Evolutionary conservation across 2,113 vertebrate species (phyloP).

Genomic region (Pangasianodon gigas): DNA sequence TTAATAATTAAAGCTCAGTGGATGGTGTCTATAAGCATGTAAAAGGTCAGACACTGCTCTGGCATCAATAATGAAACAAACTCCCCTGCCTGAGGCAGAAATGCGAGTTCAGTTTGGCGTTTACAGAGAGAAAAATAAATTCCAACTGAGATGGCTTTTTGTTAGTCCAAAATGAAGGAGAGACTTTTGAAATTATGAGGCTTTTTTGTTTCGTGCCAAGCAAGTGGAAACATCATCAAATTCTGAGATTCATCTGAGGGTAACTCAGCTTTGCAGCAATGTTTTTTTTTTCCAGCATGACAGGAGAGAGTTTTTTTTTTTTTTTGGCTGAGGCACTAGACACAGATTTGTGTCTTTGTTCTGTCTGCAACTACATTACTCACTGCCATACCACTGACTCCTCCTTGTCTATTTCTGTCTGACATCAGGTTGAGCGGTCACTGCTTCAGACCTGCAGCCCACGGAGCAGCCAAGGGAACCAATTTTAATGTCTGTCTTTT

Average conservation of each 20-base stretch:
- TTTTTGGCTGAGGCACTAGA: constrained; percentile 6
- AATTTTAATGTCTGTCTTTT: constrained; percentile 29
- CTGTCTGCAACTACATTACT: constrained; percentile 25
- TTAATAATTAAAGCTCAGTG: constrained; percentile 52
- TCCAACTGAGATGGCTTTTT: constrained; percentile 41
- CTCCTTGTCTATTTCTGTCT: constrained; percentile 40
- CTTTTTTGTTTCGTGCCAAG: neutral
- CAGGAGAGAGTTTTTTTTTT: neutral
- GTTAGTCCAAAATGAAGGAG: constrained; percentile 22
- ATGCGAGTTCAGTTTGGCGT: constrained; percentile 44
- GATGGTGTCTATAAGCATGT: constrained; percentile 47
- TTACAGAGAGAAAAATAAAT: constrained; percentile 57
- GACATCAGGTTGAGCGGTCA: constrained; percentile 3
- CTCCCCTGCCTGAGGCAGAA: constrained; percentile 45
- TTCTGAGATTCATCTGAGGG: constrained; percentile 7
- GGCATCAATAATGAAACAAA: constrained; percentile 57
- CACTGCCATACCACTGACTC: constrained; percentile 26
- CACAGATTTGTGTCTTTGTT: constrained; percentile 33
- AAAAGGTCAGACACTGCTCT: constrained; percentile 53
- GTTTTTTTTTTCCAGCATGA: neutral
- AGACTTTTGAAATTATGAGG: constrained; percentile 21
- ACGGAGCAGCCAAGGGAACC: constrained; percentile 9
- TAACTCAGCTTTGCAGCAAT: neutral
- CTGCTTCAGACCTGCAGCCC: constrained; percentile 1
- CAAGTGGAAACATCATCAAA: constrained; percentile 17